These are phyloP conservation scores for Anthopleura sola DNA, from an alignment of 64 coral and sea anemone genomes.

Conservation along the genomic window DNA sequence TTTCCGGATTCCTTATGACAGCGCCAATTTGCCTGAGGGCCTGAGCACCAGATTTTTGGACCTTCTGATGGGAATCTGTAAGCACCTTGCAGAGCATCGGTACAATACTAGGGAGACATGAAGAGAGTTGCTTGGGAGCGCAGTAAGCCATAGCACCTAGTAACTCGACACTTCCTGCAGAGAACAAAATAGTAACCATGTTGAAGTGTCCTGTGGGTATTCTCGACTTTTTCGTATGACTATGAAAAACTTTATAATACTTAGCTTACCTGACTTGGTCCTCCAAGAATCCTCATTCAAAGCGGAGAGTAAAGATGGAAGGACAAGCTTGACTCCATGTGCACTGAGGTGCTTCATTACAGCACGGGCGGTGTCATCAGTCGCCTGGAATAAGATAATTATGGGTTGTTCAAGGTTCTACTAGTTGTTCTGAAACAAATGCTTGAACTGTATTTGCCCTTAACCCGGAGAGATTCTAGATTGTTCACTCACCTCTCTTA, in stretches of 20 bases:
- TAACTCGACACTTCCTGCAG: slow-evolving; percentile 86
- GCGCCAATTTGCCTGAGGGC: slow-evolving; percentile 92
- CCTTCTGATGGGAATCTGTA: slow-evolving; percentile 86
- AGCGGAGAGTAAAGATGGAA: slow-evolving; percentile 78
- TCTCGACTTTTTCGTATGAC: too few species aligned
- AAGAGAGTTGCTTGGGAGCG: slow-evolving; percentile 91
- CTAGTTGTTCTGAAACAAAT: too few species aligned
- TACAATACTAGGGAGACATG: slow-evolving; percentile 93
- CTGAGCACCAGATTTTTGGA: slow-evolving; percentile 89
- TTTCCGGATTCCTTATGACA: slow-evolving; percentile 93
- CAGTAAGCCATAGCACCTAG: slow-evolving; percentile 97
- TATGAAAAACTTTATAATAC: too few species aligned
- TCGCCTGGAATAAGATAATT: slow-evolving; percentile 58
- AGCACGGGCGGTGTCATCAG: slow-evolving; percentile 97
- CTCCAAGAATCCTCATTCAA: slow-evolving; percentile 96
- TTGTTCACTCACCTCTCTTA: slow-evolving; percentile 71
- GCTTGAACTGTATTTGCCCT: too few species aligned
- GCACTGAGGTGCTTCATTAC: slow-evolving; percentile 98
- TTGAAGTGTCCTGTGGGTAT: too few species aligned
- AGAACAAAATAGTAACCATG: background rate
- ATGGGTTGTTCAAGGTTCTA: background rate
- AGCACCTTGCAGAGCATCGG: slow-evolving; percentile 81
- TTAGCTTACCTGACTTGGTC: slow-evolving; percentile 79
- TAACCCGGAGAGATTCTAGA: too few species aligned
- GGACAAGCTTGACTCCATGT: slow-evolving; percentile 96